These are phyloP conservation scores for Whitmania pigra DNA, from an alignment of 1,140 invertebrate species.

Conservation along the genomic window DNA sequence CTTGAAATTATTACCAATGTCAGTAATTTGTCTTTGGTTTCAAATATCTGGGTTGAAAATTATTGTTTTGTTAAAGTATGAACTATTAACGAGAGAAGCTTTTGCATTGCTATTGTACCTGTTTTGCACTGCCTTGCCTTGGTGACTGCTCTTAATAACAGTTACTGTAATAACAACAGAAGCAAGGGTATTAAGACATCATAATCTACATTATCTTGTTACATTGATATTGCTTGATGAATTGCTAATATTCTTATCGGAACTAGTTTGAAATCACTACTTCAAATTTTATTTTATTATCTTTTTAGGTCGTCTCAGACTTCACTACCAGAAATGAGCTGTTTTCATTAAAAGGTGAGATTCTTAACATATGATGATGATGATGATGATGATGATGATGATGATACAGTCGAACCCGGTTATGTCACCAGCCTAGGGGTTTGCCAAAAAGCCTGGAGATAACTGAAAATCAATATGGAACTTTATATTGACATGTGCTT, in stretches of 20 bases:
- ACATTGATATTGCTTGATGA: not conserved
- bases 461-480: no score
- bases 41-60: no score
- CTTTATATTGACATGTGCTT: no score
- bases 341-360: slow-evolving; percentile 4
- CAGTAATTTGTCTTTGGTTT: no score
- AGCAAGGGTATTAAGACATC: not conserved
- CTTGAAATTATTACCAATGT: no score
- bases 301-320: not conserved
- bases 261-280: not conserved
- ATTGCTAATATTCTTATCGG: not conserved
- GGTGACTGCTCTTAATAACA: not conserved
- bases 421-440: no score
- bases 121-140: no score
- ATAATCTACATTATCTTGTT: not conserved
- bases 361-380: not conserved
- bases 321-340: not conserved
- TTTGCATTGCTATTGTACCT: no score
- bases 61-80: no score
- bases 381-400: not conserved
- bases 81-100: no score
- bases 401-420: no score
- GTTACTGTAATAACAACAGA: not conserved
- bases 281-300: not conserved
- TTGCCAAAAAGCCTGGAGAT: no score